phyloP scores from a whole-genome alignment of 2,888 invertebrate species.

The Andrena hattorfiana region DNA sequence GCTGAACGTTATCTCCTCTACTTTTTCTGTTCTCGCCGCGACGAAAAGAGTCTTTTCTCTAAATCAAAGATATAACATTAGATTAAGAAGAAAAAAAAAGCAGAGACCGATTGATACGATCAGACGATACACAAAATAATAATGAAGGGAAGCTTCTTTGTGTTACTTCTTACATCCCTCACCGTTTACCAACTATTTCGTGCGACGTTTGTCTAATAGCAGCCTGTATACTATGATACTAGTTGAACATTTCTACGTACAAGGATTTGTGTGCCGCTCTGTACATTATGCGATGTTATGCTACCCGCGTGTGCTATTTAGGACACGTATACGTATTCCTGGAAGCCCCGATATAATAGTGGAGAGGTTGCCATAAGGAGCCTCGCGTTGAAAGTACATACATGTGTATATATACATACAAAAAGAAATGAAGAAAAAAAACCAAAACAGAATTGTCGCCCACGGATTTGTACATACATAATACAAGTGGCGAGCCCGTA shows the following conservation, averaged over 20 bases:
- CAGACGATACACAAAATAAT: neutral
- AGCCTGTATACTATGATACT: conserved; percentile 13
- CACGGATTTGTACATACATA: conserved; percentile 65
- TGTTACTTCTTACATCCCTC: neutral
- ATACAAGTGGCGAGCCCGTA: conserved; percentile 46
- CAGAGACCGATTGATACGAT: neutral
- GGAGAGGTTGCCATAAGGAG: conserved; percentile 39
- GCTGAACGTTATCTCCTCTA: too few relatives aligned
- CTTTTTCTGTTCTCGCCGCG: too few relatives aligned
- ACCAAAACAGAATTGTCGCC: conserved; percentile 41
- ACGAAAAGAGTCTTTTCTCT: too few relatives aligned
- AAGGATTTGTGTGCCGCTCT: conserved; percentile 36
- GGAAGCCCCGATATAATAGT: conserved; percentile 37
- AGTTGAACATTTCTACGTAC: conserved; percentile 44
- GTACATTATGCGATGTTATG: conserved; percentile 41
- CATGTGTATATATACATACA: conserved; percentile 64
- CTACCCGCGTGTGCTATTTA: conserved; percentile 21
- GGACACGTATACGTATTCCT: conserved; percentile 42
- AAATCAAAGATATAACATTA: too few relatives aligned
- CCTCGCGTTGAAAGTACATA: conserved; percentile 64
- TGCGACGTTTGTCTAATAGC: neutral
- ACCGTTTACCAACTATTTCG: neutral
- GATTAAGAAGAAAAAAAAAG: neutral
- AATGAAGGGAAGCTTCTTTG: neutral
- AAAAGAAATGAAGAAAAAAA: conserved; percentile 38